These are phyloP conservation scores for Abramis brama DNA, from an alignment of 2,113 vertebrate species.

Conservation along the genomic window DNA sequence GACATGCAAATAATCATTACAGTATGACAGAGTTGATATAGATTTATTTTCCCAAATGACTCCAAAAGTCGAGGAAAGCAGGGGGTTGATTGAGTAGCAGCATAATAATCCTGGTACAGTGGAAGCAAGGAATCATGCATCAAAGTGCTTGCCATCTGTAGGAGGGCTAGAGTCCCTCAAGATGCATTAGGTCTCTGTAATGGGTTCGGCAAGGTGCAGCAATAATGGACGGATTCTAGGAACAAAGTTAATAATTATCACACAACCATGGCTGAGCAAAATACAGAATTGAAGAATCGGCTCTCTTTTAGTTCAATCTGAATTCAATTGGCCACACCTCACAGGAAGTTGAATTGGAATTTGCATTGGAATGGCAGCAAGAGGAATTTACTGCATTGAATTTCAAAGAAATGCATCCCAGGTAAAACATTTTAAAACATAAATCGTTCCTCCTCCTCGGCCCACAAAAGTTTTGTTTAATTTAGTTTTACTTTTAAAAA, in stretches of 20 bases:
- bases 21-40: slow-evolving; percentile 30
- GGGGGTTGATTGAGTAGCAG: slow-evolving; percentile 30
- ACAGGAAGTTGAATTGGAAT: neutral
- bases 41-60: slow-evolving; percentile 31
- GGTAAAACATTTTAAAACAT: neutral
- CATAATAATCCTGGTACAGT: slow-evolving; percentile 43
- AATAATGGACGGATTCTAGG: slow-evolving; percentile 32
- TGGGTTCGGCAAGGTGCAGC: slow-evolving; percentile 26
- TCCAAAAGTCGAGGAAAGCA: slow-evolving; percentile 23
- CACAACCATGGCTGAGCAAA: neutral
- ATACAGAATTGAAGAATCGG: neutral
- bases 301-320: neutral
- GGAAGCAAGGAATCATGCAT: slow-evolving; percentile 41
- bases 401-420: neutral
- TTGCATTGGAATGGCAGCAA: neutral
- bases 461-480: too few species aligned
- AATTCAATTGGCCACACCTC: neutral
- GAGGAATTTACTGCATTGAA: neutral
- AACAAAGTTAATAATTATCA: slow-evolving; percentile 25
- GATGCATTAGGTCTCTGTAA: slow-evolving; percentile 44
- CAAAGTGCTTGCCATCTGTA: slow-evolving; percentile 34
- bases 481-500: too few species aligned
- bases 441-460: too few species aligned
- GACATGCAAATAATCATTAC: slow-evolving; percentile 12
- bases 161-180: slow-evolving; percentile 3